Base-by-base conservation (phyloP, 1,140 invertebrate genomes). In the Coenobita brevimanus region DNA sequence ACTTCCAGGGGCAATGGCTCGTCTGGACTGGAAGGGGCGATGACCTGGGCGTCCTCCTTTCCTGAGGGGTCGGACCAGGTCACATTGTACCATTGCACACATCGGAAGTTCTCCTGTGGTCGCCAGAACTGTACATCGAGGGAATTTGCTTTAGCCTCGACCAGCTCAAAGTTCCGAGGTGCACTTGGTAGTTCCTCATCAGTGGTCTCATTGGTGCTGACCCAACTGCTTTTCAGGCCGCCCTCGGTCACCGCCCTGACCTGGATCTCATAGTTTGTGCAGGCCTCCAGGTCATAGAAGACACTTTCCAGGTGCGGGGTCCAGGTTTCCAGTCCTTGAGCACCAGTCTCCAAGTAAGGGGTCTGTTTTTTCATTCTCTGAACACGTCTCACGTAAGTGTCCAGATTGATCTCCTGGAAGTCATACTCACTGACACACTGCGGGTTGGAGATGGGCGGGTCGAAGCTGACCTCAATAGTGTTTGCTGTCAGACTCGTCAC, bases 371-470 rank as follows among this genome's bases (percentile, higher is more conserved):
- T 0, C 3, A 33, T 30, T 2, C 4, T 27, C 43, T 36, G 4
- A 27, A 10, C 54, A 1, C 21, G 10, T n/a, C 33, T 50, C 30
- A 41, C 3, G 38, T 30, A 41, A 30, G 6, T 41, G 1, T 46
- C 54, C 27, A 71, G 10, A 21, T 33, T n/a, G 30, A 73, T 60
- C 4, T 50, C 76, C 15, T 76, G 8, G 50, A 80, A 38, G 76
- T 81, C 78, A 24, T 87, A 87, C 33, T 87, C 85, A 78, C 13
- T 38, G 17, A 46, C 30, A 46, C 85, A 87, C 78, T 87, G 85
- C 8, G 67, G 67, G 41, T 71, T 80, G 1, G 54, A 27, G 3
- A 41, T 17, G 2, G 85, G 76, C 0, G 85, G 85, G 33, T 87
- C 76, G 36, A 67, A 87, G 62, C 46, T 46, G 33, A 87, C 41